Percentiles rank a stretch among this genome's conserved stretches.
Evolutionary conservation across 2,113 vertebrate species (phyloP).

Genomic region (Pachycephala philippinensis): DNA sequence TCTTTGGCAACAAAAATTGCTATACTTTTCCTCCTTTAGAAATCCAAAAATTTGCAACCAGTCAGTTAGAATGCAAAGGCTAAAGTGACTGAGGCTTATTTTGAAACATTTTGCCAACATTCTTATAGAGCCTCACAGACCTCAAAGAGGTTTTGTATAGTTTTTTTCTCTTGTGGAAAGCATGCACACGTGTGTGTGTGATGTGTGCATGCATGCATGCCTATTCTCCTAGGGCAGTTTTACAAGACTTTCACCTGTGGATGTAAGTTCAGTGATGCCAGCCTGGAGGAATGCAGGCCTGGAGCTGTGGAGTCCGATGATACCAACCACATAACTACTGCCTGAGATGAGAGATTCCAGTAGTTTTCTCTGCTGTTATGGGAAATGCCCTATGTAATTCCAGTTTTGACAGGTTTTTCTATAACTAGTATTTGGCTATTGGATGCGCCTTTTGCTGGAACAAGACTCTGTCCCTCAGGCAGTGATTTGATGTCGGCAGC

Average conservation of each 20-base stretch:
- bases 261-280: neutral
- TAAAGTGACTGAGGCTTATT: neutral
- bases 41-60: neutral
- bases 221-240: neutral
- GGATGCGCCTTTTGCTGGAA: neutral
- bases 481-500: neutral
- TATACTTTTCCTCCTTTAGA: neutral
- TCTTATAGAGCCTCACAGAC: neutral
- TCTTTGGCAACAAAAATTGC: neutral
- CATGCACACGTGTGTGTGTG: accelerated
- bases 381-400: neutral
- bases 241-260: neutral
- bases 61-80: neutral
- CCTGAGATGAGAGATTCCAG: neutral
- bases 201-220: accelerated
- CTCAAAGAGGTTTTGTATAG: neutral
- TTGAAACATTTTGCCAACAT: neutral
- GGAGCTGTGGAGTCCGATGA: neutral
- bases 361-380: neutral
- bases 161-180: neutral
- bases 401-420: constrained; percentile 16
- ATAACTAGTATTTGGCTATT: neutral
- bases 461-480: neutral
- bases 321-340: neutral
- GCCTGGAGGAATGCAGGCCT: neutral